Conservation (phyloP, 1,140 invertebrate species). For the Aricia agestis region DNA sequence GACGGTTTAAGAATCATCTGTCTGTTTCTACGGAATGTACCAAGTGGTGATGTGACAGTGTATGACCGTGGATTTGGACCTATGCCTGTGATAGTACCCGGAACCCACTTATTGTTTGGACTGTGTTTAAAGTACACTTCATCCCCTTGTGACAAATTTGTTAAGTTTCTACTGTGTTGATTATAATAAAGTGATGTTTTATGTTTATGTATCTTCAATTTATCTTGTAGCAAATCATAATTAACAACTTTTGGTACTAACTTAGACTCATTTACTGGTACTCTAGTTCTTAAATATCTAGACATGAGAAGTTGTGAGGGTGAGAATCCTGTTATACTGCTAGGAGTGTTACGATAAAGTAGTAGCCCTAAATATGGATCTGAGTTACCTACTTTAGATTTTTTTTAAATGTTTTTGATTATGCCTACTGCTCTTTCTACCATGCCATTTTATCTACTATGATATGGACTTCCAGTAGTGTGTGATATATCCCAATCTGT, state of each 20-base stretch:
- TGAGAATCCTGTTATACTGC: neutral
- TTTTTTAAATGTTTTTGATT: neutral
- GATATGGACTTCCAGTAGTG: no score
- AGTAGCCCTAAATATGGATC: conserved; percentile 7
- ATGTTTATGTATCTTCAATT: neutral
- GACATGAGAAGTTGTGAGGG: neutral
- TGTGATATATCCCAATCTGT: neutral
- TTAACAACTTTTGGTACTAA: neutral
- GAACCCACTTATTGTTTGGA: neutral
- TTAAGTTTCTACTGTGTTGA: neutral
- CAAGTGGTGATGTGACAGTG: neutral
- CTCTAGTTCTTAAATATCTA: neutral
- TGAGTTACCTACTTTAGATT: neutral
- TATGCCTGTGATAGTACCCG: neutral
- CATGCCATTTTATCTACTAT: neutral
- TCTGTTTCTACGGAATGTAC: neutral
- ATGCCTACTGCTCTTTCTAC: neutral
- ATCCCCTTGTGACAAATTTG: neutral
- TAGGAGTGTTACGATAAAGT: conserved; percentile 1
- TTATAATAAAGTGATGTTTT: neutral
- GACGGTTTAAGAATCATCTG: neutral
- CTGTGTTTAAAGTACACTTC: neutral
- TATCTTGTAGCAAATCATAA: neutral
- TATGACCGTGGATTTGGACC: neutral
- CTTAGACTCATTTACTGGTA: neutral